These are phyloP conservation scores for Panulirus ornatus DNA, from an alignment of 1,140 invertebrate genomes.

Conservation along the genomic window DNA sequence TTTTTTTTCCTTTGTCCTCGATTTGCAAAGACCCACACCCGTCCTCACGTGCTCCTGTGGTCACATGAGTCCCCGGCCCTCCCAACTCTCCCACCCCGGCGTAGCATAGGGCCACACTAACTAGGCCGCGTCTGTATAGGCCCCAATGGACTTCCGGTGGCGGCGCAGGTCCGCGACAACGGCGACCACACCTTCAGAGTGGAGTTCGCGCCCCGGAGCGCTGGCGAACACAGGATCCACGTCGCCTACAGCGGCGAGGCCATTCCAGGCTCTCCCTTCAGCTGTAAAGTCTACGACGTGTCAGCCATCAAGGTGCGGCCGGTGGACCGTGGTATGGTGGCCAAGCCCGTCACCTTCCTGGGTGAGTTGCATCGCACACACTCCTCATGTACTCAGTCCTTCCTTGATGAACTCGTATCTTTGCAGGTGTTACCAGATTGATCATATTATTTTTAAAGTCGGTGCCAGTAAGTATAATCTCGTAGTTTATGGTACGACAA, in stretches of 20 bases:
- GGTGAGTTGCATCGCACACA: conserved; percentile 83
- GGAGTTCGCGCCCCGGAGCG: conserved; percentile 90
- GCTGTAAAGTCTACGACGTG: conserved; percentile 96
- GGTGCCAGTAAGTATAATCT: neutral
- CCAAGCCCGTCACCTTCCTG: conserved; percentile 95
- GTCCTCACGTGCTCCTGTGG: neutral
- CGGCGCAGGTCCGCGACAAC: conserved; percentile 90
- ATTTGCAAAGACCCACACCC: neutral
- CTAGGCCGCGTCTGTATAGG: conserved; percentile 71
- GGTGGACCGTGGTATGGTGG: conserved; percentile 92
- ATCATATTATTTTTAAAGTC: no score
- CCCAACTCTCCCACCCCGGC: conserved; percentile 31
- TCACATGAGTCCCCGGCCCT: neutral
- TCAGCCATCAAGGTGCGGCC: conserved; percentile 96
- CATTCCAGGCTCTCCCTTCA: conserved; percentile 92
- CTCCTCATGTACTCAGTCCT: neutral
- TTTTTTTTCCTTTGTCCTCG: neutral
- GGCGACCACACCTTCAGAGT: conserved; percentile 86
- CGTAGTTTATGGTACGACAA: neutral
- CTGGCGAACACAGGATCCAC: conserved; percentile 94
- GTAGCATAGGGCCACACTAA: conserved; percentile 67
- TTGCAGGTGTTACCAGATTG: no score
- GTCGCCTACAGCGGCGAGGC: conserved; percentile 80
- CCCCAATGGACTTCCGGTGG: conserved; percentile 88
- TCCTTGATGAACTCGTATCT: neutral